Evolutionary conservation across 2,888 invertebrate species (phyloP).

Genomic region (Chaetogeoica ovagalla): DNA sequence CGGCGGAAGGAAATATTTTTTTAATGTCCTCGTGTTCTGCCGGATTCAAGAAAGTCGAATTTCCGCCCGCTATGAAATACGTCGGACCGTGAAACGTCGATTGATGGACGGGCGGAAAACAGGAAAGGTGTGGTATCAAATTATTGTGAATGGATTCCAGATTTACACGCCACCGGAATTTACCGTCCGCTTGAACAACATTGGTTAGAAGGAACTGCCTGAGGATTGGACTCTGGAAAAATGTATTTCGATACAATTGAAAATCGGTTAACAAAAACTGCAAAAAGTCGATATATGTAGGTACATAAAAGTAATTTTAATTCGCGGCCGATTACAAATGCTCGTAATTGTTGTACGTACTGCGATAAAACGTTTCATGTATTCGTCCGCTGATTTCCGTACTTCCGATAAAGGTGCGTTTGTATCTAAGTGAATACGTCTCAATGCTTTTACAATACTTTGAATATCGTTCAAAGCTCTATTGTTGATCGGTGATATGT

Average conservation of each 20-base stretch:
- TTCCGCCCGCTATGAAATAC: slow-evolving; percentile 79
- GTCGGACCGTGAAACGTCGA: slow-evolving; percentile 69
- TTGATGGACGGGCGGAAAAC: slow-evolving; percentile 67
- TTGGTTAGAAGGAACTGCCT: slow-evolving; percentile 83
- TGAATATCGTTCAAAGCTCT: slow-evolving; percentile 68
- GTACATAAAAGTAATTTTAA: too few species aligned
- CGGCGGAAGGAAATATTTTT: slow-evolving; percentile 72
- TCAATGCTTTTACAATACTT: slow-evolving; percentile 71
- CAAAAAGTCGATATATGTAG: too few species aligned
- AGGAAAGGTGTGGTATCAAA: slow-evolving; percentile 67
- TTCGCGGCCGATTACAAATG: too few species aligned
- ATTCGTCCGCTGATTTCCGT: slow-evolving; percentile 69
- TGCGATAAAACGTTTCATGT: slow-evolving; percentile 60
- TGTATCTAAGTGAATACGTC: slow-evolving; percentile 65
- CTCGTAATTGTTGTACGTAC: slow-evolving; percentile 25
- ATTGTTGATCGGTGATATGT: slow-evolving; percentile 72
- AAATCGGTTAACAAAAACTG: too few species aligned
- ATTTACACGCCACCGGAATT: slow-evolving; percentile 80
- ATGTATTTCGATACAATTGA: not conserved
- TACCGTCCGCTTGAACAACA: slow-evolving; percentile 69
- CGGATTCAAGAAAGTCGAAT: slow-evolving; percentile 77
- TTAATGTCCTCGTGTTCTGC: slow-evolving; percentile 68
- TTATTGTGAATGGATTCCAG: slow-evolving; percentile 71
- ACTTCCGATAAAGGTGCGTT: slow-evolving; percentile 72
- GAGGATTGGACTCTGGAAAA: slow-evolving; percentile 59